Percentiles rank a stretch among this genome's conserved stretches.
phyloP scores from a whole-genome alignment of 2,797 vertebrate genomes.

The Gambelia wislizenii region DNA sequence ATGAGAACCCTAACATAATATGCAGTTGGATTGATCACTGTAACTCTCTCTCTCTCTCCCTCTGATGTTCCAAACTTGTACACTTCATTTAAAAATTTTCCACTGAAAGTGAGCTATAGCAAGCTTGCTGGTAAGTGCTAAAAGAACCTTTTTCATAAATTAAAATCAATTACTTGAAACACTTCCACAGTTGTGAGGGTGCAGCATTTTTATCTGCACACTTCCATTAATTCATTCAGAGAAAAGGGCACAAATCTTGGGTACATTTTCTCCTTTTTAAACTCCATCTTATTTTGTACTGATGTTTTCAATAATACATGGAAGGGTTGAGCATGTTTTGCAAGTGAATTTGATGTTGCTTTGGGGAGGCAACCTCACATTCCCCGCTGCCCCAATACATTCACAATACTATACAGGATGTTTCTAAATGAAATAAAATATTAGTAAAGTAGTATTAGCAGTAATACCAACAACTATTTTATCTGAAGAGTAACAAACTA shows the following conservation, averaged over 20 bases:
- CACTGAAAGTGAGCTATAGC: background rate
- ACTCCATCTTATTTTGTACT: background rate
- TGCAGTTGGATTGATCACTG: background rate
- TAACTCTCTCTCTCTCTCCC: background rate
- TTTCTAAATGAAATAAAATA: background rate
- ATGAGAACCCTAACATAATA: background rate
- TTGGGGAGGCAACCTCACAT: background rate
- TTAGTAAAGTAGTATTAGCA: background rate
- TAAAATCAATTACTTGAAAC: constrained; percentile 9
- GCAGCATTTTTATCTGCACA: background rate
- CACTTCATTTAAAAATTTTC: background rate
- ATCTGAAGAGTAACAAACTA: background rate
- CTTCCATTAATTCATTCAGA: constrained; percentile 11
- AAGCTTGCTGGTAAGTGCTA: background rate
- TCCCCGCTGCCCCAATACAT: too few species aligned
- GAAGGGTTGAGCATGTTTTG: background rate
- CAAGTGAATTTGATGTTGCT: constrained; percentile 16
- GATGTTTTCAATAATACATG: background rate
- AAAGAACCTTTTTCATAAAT: background rate
- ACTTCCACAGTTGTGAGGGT: background rate
- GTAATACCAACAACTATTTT: background rate
- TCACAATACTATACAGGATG: background rate
- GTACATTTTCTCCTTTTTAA: background rate
- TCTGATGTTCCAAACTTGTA: background rate
- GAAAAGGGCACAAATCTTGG: background rate